Evolutionary conservation across 2,888 invertebrate species (phyloP).

Genomic region (Sicus ferrugineus): DNA sequence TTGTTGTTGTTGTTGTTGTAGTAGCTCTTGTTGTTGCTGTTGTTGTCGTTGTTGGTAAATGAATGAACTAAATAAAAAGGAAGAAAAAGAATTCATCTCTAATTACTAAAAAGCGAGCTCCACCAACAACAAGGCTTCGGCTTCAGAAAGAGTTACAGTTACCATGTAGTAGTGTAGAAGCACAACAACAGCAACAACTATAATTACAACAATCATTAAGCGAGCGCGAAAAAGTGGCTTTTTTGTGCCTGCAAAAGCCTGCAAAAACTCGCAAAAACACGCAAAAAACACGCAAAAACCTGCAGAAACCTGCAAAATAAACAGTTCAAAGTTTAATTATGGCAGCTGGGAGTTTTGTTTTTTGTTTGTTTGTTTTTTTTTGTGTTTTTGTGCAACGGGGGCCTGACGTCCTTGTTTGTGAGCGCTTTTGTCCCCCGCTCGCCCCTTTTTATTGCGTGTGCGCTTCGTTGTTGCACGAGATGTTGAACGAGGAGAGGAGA

Average conservation of each 20-base stretch:
- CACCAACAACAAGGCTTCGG: too few relatives aligned
- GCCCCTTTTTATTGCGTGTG: neutral
- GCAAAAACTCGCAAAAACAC: too few relatives aligned
- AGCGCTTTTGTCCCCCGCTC: too few relatives aligned
- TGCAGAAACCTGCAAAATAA: too few relatives aligned
- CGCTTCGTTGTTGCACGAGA: neutral
- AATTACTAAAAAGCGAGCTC: conserved; percentile 14
- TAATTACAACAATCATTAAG: neutral
- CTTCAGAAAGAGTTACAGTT: too few relatives aligned
- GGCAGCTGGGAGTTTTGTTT: neutral
- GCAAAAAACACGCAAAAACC: too few relatives aligned
- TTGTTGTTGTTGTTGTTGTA: too few relatives aligned
- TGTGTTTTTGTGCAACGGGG: neutral
- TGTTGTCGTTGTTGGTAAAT: neutral
- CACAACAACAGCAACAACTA: neutral
- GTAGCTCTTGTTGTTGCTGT: neutral
- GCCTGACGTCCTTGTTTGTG: too few relatives aligned
- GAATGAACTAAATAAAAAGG: neutral
- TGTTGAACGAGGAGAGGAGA: too few relatives aligned
- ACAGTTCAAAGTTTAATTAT: neutral
- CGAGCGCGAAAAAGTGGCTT: too few relatives aligned
- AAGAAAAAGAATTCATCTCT: neutral
- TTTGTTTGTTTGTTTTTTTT: neutral
- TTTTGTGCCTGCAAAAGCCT: too few relatives aligned
- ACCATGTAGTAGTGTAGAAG: neutral